Evolutionary conservation across 2,888 invertebrate genomes (phyloP).

Genomic region (Blastobasis lacticolella): DNA sequence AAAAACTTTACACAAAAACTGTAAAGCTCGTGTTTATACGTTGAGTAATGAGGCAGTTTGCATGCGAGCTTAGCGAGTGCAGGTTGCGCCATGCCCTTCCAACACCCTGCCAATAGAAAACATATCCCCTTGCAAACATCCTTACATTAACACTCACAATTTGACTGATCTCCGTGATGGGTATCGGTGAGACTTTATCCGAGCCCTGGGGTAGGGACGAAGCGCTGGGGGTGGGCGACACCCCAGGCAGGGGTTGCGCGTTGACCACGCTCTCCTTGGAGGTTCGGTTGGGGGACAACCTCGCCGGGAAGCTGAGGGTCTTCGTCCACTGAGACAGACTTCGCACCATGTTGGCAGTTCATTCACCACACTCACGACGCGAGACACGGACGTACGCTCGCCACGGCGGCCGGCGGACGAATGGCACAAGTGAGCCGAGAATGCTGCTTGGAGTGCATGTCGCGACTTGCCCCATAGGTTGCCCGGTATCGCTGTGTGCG

Average conservation of each 20-base stretch:
- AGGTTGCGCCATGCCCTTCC: slow-evolving; percentile 3
- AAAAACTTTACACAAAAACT: too few relatives aligned
- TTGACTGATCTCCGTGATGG: slow-evolving; percentile 80
- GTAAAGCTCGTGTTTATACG: background rate
- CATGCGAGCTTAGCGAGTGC: slow-evolving; percentile 33
- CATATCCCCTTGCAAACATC: too few relatives aligned
- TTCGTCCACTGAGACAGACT: slow-evolving; percentile 93
- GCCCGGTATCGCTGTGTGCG: slow-evolving; percentile 20
- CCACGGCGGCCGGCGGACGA: slow-evolving; percentile 51
- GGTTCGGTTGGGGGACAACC: slow-evolving; percentile 86
- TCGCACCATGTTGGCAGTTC: slow-evolving; percentile 83
- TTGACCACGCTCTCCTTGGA: slow-evolving; percentile 81
- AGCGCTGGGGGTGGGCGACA: slow-evolving; percentile 77
- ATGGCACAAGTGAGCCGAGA: slow-evolving; percentile 39
- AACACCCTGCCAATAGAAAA: too few relatives aligned
- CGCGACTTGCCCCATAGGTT: slow-evolving; percentile 43
- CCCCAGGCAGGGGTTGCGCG: slow-evolving; percentile 71
- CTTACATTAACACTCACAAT: slow-evolving; percentile 68
- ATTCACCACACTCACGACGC: slow-evolving; percentile 55
- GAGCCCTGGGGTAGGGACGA: slow-evolving; percentile 74
- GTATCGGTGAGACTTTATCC: slow-evolving; percentile 73
- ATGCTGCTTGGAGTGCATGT: slow-evolving; percentile 47
- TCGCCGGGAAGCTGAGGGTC: slow-evolving; percentile 90
- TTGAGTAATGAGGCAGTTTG: slow-evolving; percentile 34
- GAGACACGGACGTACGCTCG: slow-evolving; percentile 40